Conservation (phyloP, 2,113 vertebrate genomes). For the Coturnix japonica region DNA sequence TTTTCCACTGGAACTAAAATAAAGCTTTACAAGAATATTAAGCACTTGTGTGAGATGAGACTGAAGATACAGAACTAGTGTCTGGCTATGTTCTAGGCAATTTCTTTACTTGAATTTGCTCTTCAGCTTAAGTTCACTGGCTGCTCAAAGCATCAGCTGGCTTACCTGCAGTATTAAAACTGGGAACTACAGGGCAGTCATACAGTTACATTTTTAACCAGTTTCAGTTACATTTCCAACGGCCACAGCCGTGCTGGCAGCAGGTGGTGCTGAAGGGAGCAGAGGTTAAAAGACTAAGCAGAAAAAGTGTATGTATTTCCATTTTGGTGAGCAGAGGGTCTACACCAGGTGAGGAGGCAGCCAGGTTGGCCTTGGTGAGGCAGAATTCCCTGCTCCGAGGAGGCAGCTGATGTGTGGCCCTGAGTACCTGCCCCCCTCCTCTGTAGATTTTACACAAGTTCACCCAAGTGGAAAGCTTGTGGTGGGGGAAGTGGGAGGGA, state of each 20-base stretch:
- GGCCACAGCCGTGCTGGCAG: neutral
- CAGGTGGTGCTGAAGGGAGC: too few species aligned
- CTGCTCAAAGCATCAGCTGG: conserved; percentile 4
- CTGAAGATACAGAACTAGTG: neutral
- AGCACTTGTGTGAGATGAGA: neutral
- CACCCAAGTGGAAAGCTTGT: fast-evolving
- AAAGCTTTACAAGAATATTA: neutral
- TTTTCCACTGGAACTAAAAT: neutral
- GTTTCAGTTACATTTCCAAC: neutral
- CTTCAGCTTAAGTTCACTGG: neutral
- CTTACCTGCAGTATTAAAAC: neutral
- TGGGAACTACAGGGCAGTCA: neutral
- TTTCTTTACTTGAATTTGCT: neutral
- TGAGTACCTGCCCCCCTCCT: neutral
- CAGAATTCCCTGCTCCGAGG: neutral
- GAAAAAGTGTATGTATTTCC: neutral
- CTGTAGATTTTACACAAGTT: neutral
- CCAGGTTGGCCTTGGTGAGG: neutral
- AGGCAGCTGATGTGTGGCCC: neutral
- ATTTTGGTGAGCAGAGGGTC: too few species aligned
- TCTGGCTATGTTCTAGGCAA: neutral
- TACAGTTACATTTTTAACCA: neutral
- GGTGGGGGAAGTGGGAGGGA: neutral
- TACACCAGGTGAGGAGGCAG: neutral
- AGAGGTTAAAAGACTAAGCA: neutral